Percentiles rank a stretch among this genome's conserved stretches.
Conservation (phyloP, 2,888 invertebrate species). For the Scelioninae gen. 1 region DNA sequence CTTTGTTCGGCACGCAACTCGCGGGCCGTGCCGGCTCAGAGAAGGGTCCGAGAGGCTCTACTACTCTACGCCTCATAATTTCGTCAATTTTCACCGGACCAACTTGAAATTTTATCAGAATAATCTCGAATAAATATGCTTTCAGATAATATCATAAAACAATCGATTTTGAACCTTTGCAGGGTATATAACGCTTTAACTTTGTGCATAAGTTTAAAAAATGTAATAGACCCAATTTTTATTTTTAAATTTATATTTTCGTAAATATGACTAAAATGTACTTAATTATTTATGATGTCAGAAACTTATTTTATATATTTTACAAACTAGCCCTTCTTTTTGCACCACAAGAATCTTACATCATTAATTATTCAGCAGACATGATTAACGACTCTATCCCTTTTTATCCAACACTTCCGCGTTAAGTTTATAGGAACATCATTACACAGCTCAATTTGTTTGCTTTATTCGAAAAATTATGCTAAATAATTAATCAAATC, state of each 20-base stretch:
- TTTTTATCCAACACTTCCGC: slow-evolving; percentile 32
- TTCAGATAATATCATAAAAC: slow-evolving; percentile 76
- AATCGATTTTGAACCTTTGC: slow-evolving; percentile 65
- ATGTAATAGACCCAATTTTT: no score
- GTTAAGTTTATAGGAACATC: slow-evolving; percentile 25
- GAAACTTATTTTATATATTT: slow-evolving; percentile 10
- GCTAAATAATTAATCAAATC: slow-evolving; percentile 36
- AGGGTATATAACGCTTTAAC: slow-evolving; percentile 57
- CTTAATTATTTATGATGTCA: neutral
- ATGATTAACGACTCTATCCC: slow-evolving; percentile 42
- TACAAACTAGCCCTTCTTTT: neutral
- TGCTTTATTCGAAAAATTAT: slow-evolving; percentile 20
- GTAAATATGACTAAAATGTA: no score
- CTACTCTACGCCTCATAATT: slow-evolving; percentile 6
- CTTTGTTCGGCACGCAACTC: slow-evolving; percentile 24
- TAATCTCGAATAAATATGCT: slow-evolving; percentile 82
- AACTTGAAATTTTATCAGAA: slow-evolving; percentile 77
- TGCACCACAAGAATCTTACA: slow-evolving; percentile 21
- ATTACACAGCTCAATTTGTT: slow-evolving; percentile 28
- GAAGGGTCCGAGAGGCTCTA: slow-evolving; percentile 2
- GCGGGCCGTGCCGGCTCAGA: slow-evolving; percentile 44
- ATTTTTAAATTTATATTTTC: no score
- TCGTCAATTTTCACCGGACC: slow-evolving; percentile 7
- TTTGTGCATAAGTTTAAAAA: no score
- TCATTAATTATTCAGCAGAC: slow-evolving; percentile 46